These are phyloP conservation scores for Bradynema listronoti DNA, from an alignment of 1,140 invertebrate species.

Conservation along the genomic window DNA sequence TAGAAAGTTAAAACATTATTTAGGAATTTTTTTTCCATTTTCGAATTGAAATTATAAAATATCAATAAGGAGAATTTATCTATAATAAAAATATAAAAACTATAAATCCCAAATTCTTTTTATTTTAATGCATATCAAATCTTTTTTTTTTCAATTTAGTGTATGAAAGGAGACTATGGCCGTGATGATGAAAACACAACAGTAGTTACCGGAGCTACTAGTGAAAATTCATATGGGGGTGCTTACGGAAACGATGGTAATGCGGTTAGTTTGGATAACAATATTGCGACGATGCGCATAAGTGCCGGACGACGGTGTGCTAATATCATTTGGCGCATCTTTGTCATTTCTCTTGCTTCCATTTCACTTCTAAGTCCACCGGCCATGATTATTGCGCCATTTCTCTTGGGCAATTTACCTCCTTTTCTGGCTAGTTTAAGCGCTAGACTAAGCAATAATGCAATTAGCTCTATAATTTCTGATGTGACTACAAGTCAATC, in stretches of 20 bases:
- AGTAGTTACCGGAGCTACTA: conserved; percentile 32
- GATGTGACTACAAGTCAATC: too few species aligned
- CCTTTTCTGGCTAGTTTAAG: too few species aligned
- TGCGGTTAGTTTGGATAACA: background rate
- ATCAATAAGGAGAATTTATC: background rate
- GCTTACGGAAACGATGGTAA: background rate
- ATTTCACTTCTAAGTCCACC: conserved; percentile 33
- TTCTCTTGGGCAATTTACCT: conserved; percentile 12
- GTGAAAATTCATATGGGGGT: conserved; percentile 28
- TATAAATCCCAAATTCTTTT: background rate
- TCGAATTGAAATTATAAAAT: background rate
- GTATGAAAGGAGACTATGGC: conserved; percentile 16
- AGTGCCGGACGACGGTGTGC: conserved; percentile 21
- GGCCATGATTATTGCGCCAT: conserved; percentile 33
- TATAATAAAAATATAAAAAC: background rate
- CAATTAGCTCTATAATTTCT: too few species aligned
- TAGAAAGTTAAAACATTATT: too few species aligned
- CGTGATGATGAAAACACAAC: conserved; percentile 38
- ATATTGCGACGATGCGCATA: conserved; percentile 1
- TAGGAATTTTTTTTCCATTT: too few species aligned
- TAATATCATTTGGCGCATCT: conserved; percentile 22
- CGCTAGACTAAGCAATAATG: too few species aligned
- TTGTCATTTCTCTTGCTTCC: conserved; percentile 20
- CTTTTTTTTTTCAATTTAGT: background rate
- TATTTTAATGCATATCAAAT: background rate